phyloP scores from a whole-genome alignment of 1,140 invertebrate genomes.

The Atta texana region DNA sequence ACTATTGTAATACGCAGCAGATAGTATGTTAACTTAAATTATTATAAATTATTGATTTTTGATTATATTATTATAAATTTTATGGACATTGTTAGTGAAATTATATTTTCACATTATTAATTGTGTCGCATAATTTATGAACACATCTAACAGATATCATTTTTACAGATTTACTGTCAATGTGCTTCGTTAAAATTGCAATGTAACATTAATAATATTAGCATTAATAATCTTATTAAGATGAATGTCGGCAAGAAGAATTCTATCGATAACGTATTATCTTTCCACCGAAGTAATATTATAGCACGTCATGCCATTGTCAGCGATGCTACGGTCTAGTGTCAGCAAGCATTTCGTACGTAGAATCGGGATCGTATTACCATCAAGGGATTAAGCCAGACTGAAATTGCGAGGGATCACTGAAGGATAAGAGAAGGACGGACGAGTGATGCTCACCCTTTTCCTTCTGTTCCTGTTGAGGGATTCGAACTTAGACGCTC shows the following conservation, averaged over 20 bases:
- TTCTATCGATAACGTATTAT: constrained; percentile 29
- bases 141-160: not conserved
- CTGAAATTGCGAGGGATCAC: constrained; percentile 73
- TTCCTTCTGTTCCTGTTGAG: constrained; percentile 51
- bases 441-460: constrained; percentile 32
- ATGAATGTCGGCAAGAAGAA: constrained; percentile 2
- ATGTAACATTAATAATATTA: not conserved
- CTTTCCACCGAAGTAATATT: constrained; percentile 57
- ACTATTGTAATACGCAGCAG: not conserved
- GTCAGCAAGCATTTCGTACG: constrained; percentile 77
- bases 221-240: not conserved
- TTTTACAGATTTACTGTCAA: not conserved
- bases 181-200: not conserved
- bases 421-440: constrained; percentile 69
- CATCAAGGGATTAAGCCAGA: constrained; percentile 80
- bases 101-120: not conserved
- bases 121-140: not conserved
- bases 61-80: not conserved
- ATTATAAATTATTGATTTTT: not conserved
- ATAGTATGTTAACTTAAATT: not conserved
- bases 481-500: constrained; percentile 44
- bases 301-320: constrained; percentile 64
- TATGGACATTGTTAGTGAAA: not conserved
- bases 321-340: constrained; percentile 67
- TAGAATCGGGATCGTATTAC: constrained; percentile 79